Base-by-base conservation (phyloP, 2,797 vertebrate genomes). In the Miichthys miiuy region DNA sequence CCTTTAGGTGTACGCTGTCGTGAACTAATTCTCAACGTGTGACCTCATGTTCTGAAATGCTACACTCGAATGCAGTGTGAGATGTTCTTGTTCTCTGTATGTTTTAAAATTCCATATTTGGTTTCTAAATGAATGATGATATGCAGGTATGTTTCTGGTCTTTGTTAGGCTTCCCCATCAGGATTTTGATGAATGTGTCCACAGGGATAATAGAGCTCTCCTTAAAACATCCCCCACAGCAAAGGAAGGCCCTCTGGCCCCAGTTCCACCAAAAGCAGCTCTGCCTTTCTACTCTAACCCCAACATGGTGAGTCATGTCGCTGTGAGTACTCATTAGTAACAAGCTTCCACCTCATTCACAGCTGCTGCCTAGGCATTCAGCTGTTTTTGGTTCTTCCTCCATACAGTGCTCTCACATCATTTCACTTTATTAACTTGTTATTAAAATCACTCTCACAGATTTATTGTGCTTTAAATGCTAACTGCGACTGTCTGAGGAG, bases 121-220 rank as follows among this genome's bases (percentile, higher is more conserved):
- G 34, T 38, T 38, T 38, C 34, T 9, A 38, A 38, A 38, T 38
- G 34, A 38, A 38, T 8, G 34, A 9, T 8, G 25, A 34, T 23
- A 34, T 0, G 3, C 30, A 54, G n/a, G 20, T 42, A 21, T 30
- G 42, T 42, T 44, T 12, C 62, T 90, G 78, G 77, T 68, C 79
- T 79, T 78, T 91, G 81, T 87, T 77, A 86, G 83, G 70, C 90
- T 82, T 65, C 54, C 30, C 70, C 72, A 42, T 68, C 79, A 88
- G 91, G 91, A 83, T 86, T 64, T 38, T 54, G 54, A 65, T 64
- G 47, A 38, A 64, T 34, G 12, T 56, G 70, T 80, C 82, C 81
- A 76, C 78, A 83, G 65, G 61, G 69, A 72, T 34, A 38, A 66
- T 25, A 7, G 54, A 48, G 34, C 44, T 54, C 87, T 87, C 70